These are phyloP conservation scores for Aricia artaxerxes DNA, from an alignment of 2,888 invertebrate genomes.

Conservation along the genomic window DNA sequence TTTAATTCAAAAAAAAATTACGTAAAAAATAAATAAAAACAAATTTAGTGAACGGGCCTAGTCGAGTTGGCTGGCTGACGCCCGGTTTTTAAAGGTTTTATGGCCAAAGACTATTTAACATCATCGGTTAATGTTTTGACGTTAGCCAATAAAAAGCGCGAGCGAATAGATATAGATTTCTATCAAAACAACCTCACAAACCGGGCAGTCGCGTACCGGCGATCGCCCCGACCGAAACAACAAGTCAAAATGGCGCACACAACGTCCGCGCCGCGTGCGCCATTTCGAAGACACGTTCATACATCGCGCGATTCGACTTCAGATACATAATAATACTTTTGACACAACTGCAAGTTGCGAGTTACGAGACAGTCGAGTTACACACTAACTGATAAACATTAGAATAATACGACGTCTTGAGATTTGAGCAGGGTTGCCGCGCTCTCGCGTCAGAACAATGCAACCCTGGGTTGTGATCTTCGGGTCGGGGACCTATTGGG, in stretches of 20 bases:
- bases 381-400: slow-evolving; percentile 8
- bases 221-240: slow-evolving; percentile 24
- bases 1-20: neutral
- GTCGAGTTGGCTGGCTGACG: neutral
- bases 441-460: neutral
- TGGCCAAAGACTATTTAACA: too few species aligned
- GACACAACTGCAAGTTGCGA: slow-evolving; percentile 19
- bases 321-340: slow-evolving; percentile 28
- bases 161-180: neutral
- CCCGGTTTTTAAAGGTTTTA: neutral
- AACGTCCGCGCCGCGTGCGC: slow-evolving; percentile 36
- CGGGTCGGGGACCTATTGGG: neutral
- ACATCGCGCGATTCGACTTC: slow-evolving; percentile 20
- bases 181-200: neutral
- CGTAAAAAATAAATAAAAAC: neutral
- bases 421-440: slow-evolving; percentile 8
- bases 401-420: slow-evolving; percentile 15
- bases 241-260: slow-evolving; percentile 39
- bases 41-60: neutral
- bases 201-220: neutral
- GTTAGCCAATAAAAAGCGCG: neutral
- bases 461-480: slow-evolving; percentile 15
- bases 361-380: slow-evolving; percentile 17
- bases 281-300: slow-evolving; percentile 32
- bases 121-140: neutral